Percentiles rank a stretch among this genome's conserved stretches.
These are phyloP conservation scores for Melanotaenia duboulayi DNA, from an alignment of 2,113 vertebrate genomes.

Conservation along the genomic window DNA sequence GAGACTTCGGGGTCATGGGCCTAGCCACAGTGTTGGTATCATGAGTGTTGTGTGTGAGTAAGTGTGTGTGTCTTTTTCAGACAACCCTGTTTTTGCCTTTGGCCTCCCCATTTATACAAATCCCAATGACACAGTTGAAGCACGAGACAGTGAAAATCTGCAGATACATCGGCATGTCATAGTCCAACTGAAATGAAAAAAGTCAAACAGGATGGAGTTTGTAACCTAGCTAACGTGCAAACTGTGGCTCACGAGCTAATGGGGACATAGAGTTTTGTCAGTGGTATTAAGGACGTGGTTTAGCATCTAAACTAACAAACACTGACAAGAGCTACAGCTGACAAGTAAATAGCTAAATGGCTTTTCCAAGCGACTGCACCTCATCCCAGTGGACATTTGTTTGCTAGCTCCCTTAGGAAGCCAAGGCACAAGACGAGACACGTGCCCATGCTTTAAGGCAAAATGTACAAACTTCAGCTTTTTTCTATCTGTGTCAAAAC, in stretches of 20 bases:
- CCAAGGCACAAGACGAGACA: not conserved
- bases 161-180: not conserved
- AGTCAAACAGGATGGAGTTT: not conserved
- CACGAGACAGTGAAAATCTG: not conserved
- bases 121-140: constrained; percentile 11
- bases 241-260: constrained; percentile 25
- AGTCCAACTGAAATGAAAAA: constrained; percentile 1
- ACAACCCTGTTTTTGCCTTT: constrained; percentile 14
- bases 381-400: constrained; percentile 1
- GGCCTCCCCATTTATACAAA: constrained; percentile 14
- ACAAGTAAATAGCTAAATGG: constrained; percentile 37
- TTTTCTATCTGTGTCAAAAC: constrained; percentile 2
- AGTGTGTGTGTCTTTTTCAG: constrained; percentile 1
- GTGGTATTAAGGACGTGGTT: constrained; percentile 21
- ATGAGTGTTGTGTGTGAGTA: not conserved
- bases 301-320: constrained; percentile 43
- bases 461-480: constrained; percentile 16
- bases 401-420: constrained; percentile 17
- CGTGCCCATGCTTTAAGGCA: constrained; percentile 17
- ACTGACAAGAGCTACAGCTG: constrained; percentile 35
- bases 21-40: not conserved
- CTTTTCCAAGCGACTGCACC: constrained; percentile 35
- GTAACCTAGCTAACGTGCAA: not conserved
- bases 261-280: constrained; percentile 1
- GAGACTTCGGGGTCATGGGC: constrained; percentile 24